These are phyloP conservation scores for Origma solitaria DNA, from an alignment of 2,113 vertebrate species.

Conservation along the genomic window DNA sequence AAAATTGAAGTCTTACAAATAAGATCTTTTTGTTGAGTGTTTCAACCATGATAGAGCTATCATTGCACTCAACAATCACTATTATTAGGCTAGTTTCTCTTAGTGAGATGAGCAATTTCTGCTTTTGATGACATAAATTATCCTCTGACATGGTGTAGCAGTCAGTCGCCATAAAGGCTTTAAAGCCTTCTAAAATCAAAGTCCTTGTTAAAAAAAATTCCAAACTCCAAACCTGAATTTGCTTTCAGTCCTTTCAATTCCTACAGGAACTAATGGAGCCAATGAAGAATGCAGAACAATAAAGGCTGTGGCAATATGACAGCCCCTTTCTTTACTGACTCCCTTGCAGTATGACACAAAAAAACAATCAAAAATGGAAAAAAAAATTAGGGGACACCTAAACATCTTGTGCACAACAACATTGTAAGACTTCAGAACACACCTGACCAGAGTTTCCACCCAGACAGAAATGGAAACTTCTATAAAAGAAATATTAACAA, in stretches of 20 bases:
- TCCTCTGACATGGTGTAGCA: background rate
- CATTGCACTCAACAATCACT: background rate
- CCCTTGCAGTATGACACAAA: background rate
- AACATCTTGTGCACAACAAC: background rate
- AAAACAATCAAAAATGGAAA: background rate
- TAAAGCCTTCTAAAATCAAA: background rate
- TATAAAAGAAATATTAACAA: background rate
- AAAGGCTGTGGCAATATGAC: background rate
- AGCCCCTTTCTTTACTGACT: background rate
- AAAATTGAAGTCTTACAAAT: background rate
- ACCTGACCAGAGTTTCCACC: background rate
- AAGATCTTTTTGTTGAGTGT: background rate
- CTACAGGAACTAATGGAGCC: background rate
- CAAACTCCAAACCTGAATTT: background rate
- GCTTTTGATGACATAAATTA: background rate
- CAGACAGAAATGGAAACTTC: background rate
- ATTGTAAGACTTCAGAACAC: background rate
- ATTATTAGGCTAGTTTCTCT: background rate
- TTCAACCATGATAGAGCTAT: background rate
- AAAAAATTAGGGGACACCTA: background rate
- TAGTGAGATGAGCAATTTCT: background rate
- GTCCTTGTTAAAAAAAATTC: background rate
- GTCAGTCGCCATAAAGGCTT: background rate
- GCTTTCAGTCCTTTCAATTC: background rate
- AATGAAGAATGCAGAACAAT: rapidly evolving